A percentile compares a stretch with the other conserved stretches of the same genome.
These are phyloP conservation scores for Oryctolagus cuniculus DNA, from an alignment of 2,113 vertebrate species.

Conservation along the genomic window DNA sequence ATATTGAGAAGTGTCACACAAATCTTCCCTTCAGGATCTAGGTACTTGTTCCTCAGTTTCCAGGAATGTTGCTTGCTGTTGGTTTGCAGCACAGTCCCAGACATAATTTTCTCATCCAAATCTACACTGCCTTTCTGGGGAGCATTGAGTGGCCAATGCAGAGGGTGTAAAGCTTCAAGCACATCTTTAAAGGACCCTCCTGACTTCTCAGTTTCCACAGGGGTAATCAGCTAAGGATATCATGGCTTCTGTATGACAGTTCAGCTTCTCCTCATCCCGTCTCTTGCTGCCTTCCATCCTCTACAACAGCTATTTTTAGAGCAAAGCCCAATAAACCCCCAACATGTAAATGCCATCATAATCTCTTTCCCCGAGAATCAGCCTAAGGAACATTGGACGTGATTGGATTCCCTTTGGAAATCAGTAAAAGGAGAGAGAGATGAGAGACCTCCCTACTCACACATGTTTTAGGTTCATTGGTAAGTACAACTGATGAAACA, in stretches of 20 bases:
- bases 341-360: neutral
- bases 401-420: neutral
- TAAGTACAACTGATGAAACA: neutral
- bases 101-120: neutral
- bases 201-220: rapidly evolving
- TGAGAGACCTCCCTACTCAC: neutral
- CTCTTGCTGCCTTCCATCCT: neutral
- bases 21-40: too few species aligned
- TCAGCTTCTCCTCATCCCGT: neutral
- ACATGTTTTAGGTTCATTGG: neutral
- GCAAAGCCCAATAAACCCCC: neutral
- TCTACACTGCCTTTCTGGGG: neutral
- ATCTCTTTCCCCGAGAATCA: neutral
- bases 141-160: too few species aligned
- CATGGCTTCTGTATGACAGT: neutral
- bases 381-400: neutral
- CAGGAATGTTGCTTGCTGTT: neutral
- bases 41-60: neutral
- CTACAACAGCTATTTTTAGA: neutral
- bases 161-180: neutral
- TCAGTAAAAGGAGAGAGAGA: neutral
- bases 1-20: too few species aligned
- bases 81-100: neutral
- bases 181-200: neutral
- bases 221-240: neutral